Evolutionary conservation across 1,140 invertebrate species (phyloP).

Genomic region (Drosophila ogumai): DNA sequence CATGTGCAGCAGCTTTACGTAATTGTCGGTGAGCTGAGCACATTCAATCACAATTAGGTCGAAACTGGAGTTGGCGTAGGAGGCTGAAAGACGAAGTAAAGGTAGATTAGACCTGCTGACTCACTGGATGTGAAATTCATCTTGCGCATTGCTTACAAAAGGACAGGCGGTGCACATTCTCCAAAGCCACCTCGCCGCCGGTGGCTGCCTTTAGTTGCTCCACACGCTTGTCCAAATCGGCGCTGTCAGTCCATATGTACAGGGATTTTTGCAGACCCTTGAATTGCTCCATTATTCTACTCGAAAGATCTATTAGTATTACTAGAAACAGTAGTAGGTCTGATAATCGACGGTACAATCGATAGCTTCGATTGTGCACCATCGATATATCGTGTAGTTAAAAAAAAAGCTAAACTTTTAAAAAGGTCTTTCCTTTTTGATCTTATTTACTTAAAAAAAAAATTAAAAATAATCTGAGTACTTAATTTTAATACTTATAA

Average conservation of each 20-base stretch:
- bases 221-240: conserved; percentile 65
- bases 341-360: neutral
- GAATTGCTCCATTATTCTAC: conserved; percentile 69
- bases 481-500: too few relatives aligned
- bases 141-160: conserved; percentile 64
- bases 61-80: conserved; percentile 86
- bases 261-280: conserved; percentile 70
- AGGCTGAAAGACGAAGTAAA: conserved; percentile 83
- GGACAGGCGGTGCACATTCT: conserved; percentile 79
- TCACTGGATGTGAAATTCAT: conserved; percentile 42
- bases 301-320: conserved; percentile 9
- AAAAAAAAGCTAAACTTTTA: too few relatives aligned
- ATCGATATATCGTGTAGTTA: neutral
- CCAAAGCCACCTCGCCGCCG: conserved; percentile 73
- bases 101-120: conserved; percentile 55
- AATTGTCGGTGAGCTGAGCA: conserved; percentile 85
- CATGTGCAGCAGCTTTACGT: conserved; percentile 86
- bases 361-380: neutral
- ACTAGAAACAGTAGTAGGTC: neutral
- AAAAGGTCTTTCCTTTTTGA: too few relatives aligned
- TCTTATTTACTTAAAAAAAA: too few relatives aligned
- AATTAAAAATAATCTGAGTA: too few relatives aligned
- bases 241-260: conserved; percentile 76
- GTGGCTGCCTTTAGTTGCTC: conserved; percentile 63
- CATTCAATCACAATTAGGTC: conserved; percentile 87